Evolutionary conservation across 2,113 vertebrate genomes (phyloP), one percentile per base, ranked within the genome.

Genomic region (Caranx ignobilis): DNA sequence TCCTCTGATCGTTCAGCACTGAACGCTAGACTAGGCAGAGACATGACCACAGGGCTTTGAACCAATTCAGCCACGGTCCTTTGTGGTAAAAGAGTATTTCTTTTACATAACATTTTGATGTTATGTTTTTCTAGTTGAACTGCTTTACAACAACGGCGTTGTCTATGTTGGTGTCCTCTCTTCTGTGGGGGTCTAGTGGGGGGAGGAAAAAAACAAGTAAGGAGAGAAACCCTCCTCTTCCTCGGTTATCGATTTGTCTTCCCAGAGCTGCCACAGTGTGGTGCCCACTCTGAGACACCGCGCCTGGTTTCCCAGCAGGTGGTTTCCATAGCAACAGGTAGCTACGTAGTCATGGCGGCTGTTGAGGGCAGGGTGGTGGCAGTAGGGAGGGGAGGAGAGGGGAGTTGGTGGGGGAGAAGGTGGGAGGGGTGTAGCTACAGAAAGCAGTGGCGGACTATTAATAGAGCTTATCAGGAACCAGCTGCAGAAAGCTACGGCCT

Each of bases 311-410:
- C 79, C 69, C 86, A 76, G 77, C 64, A 78, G 79, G 86, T 68
- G 83, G 90, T 93, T 81, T 66, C 88, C 88, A 87, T 90, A 32
- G 93, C 89, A 87, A 92, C 90, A 85, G 86, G 90, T 90, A 87
- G 83, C 92, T 73, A 87, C 61, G 87, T 90, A 82, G 83, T 75
- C 75, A 85, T 76, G 87, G 87, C 8, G 81, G 86, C 77, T 13
- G 45, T 78, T 41, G 41, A 77, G 85, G 83, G 81, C 81, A 79
- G 81, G 83, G 83, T 64, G 73, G 76, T 72, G 77, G 80, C 81
- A 76, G 79, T 2, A 50, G 41, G 60, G 63, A 75, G 11, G 32
- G 41, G 8, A 37, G 50, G 75, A 18, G 60, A 21, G 18, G 57
- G 66, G 8, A 60, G 16, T 41, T 0, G 43, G 43, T 15, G 35